Evolutionary conservation across 2,888 invertebrate species (phyloP).

Genomic region (Sinhomidia bicolor): DNA sequence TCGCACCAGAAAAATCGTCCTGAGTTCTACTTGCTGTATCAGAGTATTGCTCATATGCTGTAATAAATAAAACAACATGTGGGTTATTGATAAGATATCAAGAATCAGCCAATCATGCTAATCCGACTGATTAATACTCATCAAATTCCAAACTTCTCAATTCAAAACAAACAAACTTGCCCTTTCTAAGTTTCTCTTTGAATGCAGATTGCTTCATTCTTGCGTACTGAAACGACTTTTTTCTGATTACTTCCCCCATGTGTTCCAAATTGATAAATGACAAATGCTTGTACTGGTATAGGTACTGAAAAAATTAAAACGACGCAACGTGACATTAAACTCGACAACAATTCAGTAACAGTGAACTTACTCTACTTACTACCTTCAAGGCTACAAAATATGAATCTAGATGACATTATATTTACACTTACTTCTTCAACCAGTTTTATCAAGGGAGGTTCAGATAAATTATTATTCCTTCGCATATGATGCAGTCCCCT

Average conservation of each 20-base stretch:
- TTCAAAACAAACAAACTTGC: background rate
- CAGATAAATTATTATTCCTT: background rate
- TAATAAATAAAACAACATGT: background rate
- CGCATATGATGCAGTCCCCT: background rate
- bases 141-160: no score
- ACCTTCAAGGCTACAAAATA: no score
- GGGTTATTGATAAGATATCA: background rate
- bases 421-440: slow-evolving; percentile 70
- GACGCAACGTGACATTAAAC: background rate
- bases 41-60: slow-evolving; percentile 38
- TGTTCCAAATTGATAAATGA: slow-evolving; percentile 91
- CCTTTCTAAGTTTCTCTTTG: slow-evolving; percentile 67
- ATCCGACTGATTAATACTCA: no score
- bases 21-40: background rate
- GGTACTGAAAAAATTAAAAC: slow-evolving; percentile 84
- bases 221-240: slow-evolving; percentile 89
- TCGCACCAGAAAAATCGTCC: slow-evolving; percentile 7
- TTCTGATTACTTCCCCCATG: slow-evolving; percentile 91
- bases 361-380: background rate
- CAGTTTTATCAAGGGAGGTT: slow-evolving; percentile 62
- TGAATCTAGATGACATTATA: background rate
- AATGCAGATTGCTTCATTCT: slow-evolving; percentile 91
- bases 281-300: slow-evolving; percentile 90
- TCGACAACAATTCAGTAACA: background rate
- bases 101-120: background rate